Base-by-base conservation (phyloP, 2,797 vertebrate genomes). In the Pitangus sulphuratus region DNA sequence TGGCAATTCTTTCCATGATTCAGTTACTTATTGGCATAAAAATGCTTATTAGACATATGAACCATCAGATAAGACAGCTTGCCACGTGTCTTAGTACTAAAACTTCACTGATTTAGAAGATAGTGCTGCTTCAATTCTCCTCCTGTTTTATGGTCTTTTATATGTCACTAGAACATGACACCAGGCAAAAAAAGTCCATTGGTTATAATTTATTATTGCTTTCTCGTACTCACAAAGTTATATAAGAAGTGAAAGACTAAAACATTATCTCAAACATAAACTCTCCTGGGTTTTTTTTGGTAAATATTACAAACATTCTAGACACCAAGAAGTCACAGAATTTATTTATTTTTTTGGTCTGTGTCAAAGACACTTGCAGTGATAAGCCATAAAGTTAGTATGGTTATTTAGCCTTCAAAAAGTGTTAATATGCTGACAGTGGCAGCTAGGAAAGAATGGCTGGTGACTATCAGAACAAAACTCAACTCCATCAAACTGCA, bases 11-110 rank as follows among this genome's bases (percentile, higher is more conserved):
- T 93, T 91, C 86, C 74, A 44, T 4, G 70, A 76, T 93, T 90
- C 93, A 90, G 85, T 96, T 96, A 97, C 83, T 96, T 93, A 94
- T 53, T 97, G 83, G 83, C 92, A 90, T 65, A 83, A 94, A 91
- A 97, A 95, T 84, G 68, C 75, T 93, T 95, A 93, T 95, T 87
- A 97, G 78, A 88, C 48, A 89, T 94, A 94, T 3, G 40, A 93
- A 44, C 65, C 74, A 87, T 82, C 74, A 89, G 94, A 95, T 97
- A 95, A 93, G 89, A 65, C 44, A 83, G 87, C 37, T 54, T 78
- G 96, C 89, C 95, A 97, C 85, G 80, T 95, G 97, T 50, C 89
- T 92, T 6, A 56, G 74, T 75, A 91, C 68, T 96, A 94, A 95
- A 96, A 74, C 51, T 82, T 61, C 30, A 61, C 62, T 69, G 94